These are phyloP conservation scores for Fukomys damarensis DNA, from an alignment of 2,113 vertebrate genomes.

Conservation along the genomic window DNA sequence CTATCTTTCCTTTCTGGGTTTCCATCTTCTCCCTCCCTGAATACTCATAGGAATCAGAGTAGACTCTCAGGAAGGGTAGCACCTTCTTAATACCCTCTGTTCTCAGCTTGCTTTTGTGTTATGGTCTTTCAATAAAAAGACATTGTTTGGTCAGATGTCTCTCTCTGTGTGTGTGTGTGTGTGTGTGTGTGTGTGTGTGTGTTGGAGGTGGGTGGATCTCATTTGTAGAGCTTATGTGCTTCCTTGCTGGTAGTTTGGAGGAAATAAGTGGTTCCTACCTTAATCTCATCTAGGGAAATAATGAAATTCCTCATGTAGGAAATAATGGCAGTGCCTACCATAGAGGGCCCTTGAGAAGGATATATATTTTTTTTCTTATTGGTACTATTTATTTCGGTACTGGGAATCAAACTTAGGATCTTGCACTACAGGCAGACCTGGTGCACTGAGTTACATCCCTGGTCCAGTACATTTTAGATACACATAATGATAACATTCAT, in stretches of 20 bases:
- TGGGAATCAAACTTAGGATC: no score
- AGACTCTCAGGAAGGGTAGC: constrained; percentile 40
- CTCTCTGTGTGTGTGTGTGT: neutral
- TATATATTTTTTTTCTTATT: neutral
- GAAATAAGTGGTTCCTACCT: neutral
- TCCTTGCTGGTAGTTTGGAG: constrained; percentile 5
- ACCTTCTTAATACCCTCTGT: neutral
- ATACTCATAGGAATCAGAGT: constrained; percentile 43
- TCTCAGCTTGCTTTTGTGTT: constrained; percentile 70
- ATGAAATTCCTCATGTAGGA: constrained; percentile 6
- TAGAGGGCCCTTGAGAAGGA: neutral
- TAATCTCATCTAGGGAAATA: neutral
- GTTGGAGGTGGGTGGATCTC: neutral
- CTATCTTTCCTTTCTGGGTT: constrained; percentile 46
- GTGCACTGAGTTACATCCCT: no score
- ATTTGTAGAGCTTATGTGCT: neutral
- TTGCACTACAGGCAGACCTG: no score
- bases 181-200: neutral
- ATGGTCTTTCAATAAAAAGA: constrained; percentile 77
- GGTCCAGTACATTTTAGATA: no score
- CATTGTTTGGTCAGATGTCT: constrained; percentile 67
- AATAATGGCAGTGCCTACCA: neutral
- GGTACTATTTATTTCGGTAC: no score
- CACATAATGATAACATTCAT: no score
- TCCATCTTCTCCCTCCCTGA: constrained; percentile 25